phyloP scores from a whole-genome alignment of 2,888 invertebrate genomes.

The Andrena trimmerana region DNA sequence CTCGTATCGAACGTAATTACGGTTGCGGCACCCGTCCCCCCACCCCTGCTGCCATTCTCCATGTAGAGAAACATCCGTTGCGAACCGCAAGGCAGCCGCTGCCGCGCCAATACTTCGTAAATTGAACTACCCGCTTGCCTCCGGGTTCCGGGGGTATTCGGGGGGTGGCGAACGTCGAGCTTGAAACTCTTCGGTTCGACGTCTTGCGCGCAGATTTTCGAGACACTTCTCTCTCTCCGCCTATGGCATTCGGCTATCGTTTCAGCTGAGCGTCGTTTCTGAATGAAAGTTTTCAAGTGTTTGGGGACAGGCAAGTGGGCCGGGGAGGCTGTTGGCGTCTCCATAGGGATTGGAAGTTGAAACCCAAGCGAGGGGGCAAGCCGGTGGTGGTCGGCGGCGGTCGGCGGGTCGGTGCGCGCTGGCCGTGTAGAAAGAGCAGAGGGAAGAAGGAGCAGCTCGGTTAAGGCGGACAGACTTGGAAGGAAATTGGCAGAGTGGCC shows the following conservation, averaged over 20 bases:
- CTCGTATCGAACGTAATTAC: slow-evolving; percentile 42
- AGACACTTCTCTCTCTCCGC: slow-evolving; percentile 7
- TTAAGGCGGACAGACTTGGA: slow-evolving; percentile 25
- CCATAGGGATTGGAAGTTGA: slow-evolving; percentile 66
- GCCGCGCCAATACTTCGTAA: slow-evolving; percentile 42
- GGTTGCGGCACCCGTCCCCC: slow-evolving; percentile 1
- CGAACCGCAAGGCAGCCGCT: slow-evolving; percentile 41
- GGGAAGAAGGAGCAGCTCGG: neutral
- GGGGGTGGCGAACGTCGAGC: slow-evolving; percentile 7
- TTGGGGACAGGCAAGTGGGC: slow-evolving; percentile 60
- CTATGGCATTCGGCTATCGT: slow-evolving; percentile 12
- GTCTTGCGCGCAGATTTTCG: slow-evolving; percentile 57
- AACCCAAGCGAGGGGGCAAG: slow-evolving; percentile 38
- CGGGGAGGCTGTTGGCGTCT: slow-evolving; percentile 50
- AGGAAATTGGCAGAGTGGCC: slow-evolving; percentile 61
- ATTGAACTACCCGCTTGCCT: slow-evolving; percentile 51
- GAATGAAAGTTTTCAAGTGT: slow-evolving; percentile 68
- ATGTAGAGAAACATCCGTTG: slow-evolving; percentile 30
- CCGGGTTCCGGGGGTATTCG: neutral
- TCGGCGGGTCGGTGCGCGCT: too few species aligned
- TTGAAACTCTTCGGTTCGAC: slow-evolving; percentile 36
- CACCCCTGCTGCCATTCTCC: slow-evolving; percentile 15
- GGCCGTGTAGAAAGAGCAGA: slow-evolving; percentile 13
- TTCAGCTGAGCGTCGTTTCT: slow-evolving; percentile 36
- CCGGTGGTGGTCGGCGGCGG: neutral